Evolutionary conservation across 1,140 invertebrate genomes (phyloP).

Genomic region (Metaphire vulgaris): DNA sequence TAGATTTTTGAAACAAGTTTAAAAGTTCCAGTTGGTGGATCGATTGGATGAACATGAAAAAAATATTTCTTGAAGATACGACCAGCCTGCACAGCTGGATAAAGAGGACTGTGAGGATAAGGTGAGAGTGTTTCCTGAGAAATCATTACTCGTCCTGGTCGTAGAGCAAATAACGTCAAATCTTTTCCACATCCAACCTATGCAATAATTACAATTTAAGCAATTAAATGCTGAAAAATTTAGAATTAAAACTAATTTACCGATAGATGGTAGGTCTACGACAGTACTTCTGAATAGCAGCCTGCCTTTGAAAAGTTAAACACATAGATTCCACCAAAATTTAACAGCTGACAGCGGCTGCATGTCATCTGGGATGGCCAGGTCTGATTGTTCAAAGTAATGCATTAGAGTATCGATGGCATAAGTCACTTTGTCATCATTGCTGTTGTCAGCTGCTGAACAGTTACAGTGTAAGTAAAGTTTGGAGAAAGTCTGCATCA

Average conservation of each 20-base stretch:
- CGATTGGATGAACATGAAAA: slow-evolving; percentile 36
- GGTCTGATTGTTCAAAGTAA: too few relatives aligned
- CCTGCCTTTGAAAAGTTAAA: not conserved
- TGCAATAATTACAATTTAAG: slow-evolving; percentile 17
- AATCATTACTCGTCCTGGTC: slow-evolving; percentile 37
- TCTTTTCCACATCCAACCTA: slow-evolving; percentile 37
- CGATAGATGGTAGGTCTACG: not conserved
- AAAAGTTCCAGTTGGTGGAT: slow-evolving; percentile 37
- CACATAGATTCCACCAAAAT: slow-evolving; percentile 7
- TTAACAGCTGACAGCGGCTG: not conserved
- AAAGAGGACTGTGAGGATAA: slow-evolving; percentile 39
- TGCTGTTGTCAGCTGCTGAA: too few relatives aligned
- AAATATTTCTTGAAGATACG: slow-evolving; percentile 36
- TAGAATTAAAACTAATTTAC: not conserved
- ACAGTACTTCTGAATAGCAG: not conserved
- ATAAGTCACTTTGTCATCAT: too few relatives aligned
- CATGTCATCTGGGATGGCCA: not conserved
- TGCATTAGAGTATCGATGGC: too few relatives aligned
- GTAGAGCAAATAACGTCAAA: slow-evolving; percentile 34
- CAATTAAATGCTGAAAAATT: slow-evolving; percentile 4
- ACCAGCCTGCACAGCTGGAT: slow-evolving; percentile 36
- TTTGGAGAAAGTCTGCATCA: too few relatives aligned
- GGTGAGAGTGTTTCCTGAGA: slow-evolving; percentile 37
- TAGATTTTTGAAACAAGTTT: slow-evolving; percentile 37
- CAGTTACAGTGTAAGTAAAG: too few relatives aligned